phyloP scores from a whole-genome alignment of 2,113 vertebrate species.

The Peucedramus taeniatus region DNA sequence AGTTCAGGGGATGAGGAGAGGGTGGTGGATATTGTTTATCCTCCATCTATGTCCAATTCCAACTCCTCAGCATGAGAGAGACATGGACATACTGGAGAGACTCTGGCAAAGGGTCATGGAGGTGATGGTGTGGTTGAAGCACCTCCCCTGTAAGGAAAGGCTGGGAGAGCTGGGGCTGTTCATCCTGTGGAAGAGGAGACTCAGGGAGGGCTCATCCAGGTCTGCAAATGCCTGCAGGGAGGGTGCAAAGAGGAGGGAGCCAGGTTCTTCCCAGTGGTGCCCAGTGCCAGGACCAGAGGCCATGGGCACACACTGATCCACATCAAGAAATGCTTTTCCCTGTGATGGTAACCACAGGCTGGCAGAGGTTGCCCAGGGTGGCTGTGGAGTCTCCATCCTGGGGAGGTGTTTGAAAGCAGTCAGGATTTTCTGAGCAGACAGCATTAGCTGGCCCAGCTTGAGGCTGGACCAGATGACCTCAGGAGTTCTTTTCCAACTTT shows the following conservation, averaged over 20 bases:
- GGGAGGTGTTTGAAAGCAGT: not conserved
- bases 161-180: not conserved
- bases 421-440: not conserved
- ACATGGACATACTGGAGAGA: not conserved
- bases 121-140: not conserved
- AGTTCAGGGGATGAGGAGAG: not conserved
- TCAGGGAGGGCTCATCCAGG: not conserved
- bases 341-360: accelerated
- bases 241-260: not conserved
- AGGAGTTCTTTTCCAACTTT: not conserved
- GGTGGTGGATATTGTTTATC: not conserved
- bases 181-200: not conserved
- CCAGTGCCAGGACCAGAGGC: not conserved
- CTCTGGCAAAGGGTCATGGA: accelerated
- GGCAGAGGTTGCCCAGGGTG: not conserved
- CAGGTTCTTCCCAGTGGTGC: not conserved
- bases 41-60: not conserved
- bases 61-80: not conserved
- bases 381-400: not conserved
- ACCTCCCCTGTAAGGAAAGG: not conserved
- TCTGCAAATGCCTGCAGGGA: not conserved
- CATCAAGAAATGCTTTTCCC: not conserved
- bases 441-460: not conserved
- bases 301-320: not conserved
- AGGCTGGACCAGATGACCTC: not conserved